These are phyloP conservation scores for Terrapene triunguis DNA, from an alignment of 2,113 vertebrate species.

Conservation along the genomic window DNA sequence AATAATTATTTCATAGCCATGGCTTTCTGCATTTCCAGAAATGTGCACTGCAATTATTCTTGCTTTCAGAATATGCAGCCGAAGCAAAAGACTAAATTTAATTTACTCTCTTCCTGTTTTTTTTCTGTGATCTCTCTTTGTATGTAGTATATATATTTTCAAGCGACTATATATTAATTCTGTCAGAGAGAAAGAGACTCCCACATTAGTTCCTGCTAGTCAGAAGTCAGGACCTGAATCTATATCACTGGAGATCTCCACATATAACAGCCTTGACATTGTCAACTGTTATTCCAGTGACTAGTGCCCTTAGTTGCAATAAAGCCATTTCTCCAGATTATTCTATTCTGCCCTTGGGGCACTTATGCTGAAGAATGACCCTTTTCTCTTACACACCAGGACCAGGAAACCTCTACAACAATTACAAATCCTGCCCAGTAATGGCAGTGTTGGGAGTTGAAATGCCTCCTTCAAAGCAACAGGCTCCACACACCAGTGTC, in stretches of 20 bases:
- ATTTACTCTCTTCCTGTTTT: background rate
- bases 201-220: background rate
- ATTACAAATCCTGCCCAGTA: background rate
- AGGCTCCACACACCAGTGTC: background rate
- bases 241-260: background rate
- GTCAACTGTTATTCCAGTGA: slow-evolving; percentile 59
- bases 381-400: background rate
- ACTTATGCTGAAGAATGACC: slow-evolving; percentile 32
- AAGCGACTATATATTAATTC: slow-evolving; percentile 7
- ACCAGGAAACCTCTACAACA: slow-evolving; percentile 8
- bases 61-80: background rate
- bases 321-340: slow-evolving; percentile 57
- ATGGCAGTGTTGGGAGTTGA: background rate
- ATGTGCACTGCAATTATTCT: slow-evolving; percentile 2
- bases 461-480: slow-evolving; percentile 3
- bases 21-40: slow-evolving; percentile 1
- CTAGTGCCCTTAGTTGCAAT: background rate
- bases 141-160: background rate
- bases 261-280: background rate
- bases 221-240: slow-evolving; percentile 17
- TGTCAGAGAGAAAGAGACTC: background rate
- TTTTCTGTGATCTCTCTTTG: background rate
- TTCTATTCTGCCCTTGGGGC: background rate
- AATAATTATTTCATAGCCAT: slow-evolving; percentile 32
- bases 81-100: slow-evolving; percentile 40